Conservation (phyloP, 2,888 invertebrate species). For the Leucania comma region DNA sequence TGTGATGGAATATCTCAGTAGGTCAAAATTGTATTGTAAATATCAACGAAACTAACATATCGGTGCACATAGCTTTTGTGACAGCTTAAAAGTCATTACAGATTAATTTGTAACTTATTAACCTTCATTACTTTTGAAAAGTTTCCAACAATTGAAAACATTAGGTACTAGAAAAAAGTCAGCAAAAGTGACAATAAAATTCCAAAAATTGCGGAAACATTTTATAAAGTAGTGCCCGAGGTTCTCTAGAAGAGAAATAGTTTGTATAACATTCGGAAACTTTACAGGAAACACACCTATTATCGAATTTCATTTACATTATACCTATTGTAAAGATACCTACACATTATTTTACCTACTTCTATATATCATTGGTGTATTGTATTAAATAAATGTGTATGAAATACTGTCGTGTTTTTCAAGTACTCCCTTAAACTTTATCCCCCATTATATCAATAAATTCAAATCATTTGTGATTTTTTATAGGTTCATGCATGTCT, state of each 20-base stretch:
- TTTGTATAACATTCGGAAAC: background rate
- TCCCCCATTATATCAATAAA: too few relatives aligned
- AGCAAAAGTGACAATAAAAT: background rate
- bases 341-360: too few relatives aligned
- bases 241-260: slow-evolving; percentile 9
- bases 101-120: background rate
- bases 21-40: background rate
- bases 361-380: too few relatives aligned
- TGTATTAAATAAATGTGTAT: background rate
- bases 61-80: background rate
- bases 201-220: too few relatives aligned
- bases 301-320: slow-evolving; percentile 7
- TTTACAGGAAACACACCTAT: background rate
- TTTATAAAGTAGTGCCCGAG: background rate
- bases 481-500: too few relatives aligned
- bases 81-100: background rate
- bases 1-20: slow-evolving; percentile 13
- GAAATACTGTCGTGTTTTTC: background rate
- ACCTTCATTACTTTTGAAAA: slow-evolving; percentile 2
- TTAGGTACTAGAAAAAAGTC: background rate
- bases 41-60: background rate
- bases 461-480: too few relatives aligned
- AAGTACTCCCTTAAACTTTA: background rate
- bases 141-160: background rate
- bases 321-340: background rate